A percentile compares a stretch with the other conserved stretches of the same genome.
phyloP scores from a whole-genome alignment of 2,113 vertebrate species.

The Cacatua alba region DNA sequence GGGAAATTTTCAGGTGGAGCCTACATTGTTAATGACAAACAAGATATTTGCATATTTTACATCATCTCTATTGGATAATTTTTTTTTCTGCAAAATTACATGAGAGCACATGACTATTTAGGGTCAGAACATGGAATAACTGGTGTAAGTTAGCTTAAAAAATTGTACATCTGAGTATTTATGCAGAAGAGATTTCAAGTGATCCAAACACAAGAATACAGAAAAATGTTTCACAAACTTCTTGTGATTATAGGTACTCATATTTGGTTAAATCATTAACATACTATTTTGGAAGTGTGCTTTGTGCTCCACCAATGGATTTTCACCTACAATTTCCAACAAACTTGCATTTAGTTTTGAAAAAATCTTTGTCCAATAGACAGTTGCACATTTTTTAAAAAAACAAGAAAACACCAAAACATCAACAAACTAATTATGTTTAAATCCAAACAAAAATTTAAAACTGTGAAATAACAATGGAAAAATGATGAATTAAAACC shows the following conservation, averaged over 20 bases:
- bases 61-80: too few species aligned
- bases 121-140: background rate
- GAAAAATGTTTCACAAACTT: background rate
- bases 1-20: background rate
- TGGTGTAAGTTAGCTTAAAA: background rate
- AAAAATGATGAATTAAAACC: background rate
- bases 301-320: background rate
- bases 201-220: background rate
- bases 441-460: background rate
- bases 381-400: background rate
- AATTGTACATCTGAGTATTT: background rate
- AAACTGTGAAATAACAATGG: background rate
- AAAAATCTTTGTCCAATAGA: background rate
- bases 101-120: background rate
- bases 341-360: background rate
- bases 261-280: background rate
- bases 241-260: background rate
- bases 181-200: background rate
- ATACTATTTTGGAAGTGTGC: background rate
- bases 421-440: background rate
- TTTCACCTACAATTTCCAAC: background rate
- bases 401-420: fast-evolving
- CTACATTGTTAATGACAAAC: too few species aligned
- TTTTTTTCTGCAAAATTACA: too few species aligned
- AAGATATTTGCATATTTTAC: too few species aligned